Conservation (phyloP, 2,888 invertebrate genomes). For the Scelioninae gen. 1 region DNA sequence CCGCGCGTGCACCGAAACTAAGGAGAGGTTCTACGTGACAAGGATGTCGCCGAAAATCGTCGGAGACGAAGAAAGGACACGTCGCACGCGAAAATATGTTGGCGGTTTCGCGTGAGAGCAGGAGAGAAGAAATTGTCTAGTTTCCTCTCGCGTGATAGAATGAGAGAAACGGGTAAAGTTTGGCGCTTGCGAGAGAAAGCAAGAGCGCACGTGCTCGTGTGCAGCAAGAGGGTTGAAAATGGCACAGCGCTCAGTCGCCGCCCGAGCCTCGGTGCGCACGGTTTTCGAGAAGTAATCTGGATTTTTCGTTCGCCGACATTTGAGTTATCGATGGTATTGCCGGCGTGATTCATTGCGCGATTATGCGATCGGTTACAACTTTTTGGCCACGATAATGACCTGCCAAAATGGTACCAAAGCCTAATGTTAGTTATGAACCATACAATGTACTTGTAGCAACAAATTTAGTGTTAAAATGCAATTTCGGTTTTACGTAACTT, state of each 20-base stretch:
- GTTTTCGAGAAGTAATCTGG: conserved; percentile 73
- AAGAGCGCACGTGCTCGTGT: conserved; percentile 69
- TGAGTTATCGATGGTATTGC: neutral
- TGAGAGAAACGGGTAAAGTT: conserved; percentile 67
- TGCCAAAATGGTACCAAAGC: neutral
- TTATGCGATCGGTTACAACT: conserved; percentile 1
- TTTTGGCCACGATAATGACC: neutral
- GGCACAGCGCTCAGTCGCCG: conserved; percentile 81
- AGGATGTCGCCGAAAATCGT: conserved; percentile 47
- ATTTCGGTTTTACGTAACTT: neutral
- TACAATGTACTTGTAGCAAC: neutral
- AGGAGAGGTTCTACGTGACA: no score
- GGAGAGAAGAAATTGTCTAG: conserved; percentile 43
- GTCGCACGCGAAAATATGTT: conserved; percentile 55
- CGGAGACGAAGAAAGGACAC: conserved; percentile 51
- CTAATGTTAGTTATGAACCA: neutral
- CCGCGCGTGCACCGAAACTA: conserved; percentile 70
- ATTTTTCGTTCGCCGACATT: conserved; percentile 35
- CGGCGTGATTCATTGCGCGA: conserved; percentile 4
- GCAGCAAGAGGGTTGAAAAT: conserved; percentile 67
- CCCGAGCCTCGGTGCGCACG: conserved; percentile 83
- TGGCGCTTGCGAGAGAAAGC: conserved; percentile 71
- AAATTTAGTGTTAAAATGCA: conserved; percentile 9
- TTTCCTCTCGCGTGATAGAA: conserved; percentile 32
- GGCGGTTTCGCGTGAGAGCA: conserved; percentile 36